Evolutionary conservation across 2,113 vertebrate species (phyloP).

Genomic region (Xiphophorus maculatus): DNA sequence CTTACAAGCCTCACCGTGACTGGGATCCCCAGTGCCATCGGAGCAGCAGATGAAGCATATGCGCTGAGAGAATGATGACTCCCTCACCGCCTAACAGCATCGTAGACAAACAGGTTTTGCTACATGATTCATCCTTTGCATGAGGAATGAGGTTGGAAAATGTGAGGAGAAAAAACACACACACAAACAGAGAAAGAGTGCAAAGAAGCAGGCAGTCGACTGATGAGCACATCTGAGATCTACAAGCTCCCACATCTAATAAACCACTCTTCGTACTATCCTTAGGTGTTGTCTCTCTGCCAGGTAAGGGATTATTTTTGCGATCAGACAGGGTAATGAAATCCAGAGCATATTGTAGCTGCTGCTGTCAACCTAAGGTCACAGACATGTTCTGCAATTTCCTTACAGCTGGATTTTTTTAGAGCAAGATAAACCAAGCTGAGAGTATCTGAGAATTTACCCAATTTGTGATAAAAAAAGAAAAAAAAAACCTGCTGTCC

Average conservation of each 20-base stretch:
- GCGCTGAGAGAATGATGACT: slow-evolving; percentile 37
- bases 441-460: not conserved
- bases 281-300: slow-evolving; percentile 8
- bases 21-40: slow-evolving; percentile 30
- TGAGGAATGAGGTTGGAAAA: slow-evolving; percentile 31
- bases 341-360: slow-evolving; percentile 18
- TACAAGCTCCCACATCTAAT: slow-evolving; percentile 25
- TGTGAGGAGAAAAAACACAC: slow-evolving; percentile 45
- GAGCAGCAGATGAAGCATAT: slow-evolving; percentile 49
- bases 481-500: not conserved
- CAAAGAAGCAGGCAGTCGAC: not conserved
- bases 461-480: not conserved
- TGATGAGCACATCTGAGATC: slow-evolving; percentile 27
- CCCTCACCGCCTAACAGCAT: slow-evolving; percentile 36
- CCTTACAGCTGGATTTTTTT: not conserved
- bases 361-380: slow-evolving; percentile 13
- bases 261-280: slow-evolving; percentile 15
- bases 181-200: not conserved
- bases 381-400: not conserved
- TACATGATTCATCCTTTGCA: slow-evolving; percentile 43
- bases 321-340: not conserved
- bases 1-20: slow-evolving; percentile 9
- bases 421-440: not conserved
- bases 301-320: slow-evolving; percentile 11
- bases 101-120: slow-evolving; percentile 29